These are phyloP conservation scores for Leucophenga montana DNA, from an alignment of 2,888 invertebrate genomes.

Conservation along the genomic window DNA sequence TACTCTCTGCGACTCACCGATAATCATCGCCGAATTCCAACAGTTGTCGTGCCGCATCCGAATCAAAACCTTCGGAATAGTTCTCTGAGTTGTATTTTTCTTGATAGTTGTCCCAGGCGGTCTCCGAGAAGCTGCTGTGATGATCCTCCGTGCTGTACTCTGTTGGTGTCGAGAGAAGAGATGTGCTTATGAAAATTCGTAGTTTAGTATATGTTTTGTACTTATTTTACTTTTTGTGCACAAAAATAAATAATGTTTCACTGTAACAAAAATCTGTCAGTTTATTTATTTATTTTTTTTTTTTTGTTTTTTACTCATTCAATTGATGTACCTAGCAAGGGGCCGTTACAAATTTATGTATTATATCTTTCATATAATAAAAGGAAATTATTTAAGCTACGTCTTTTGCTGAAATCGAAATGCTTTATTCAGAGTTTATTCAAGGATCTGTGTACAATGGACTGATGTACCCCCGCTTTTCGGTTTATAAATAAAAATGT, in stretches of 20 bases:
- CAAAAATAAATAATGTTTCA: constrained; percentile 11
- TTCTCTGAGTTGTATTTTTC: constrained; percentile 93
- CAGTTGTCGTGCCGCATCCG: constrained; percentile 86
- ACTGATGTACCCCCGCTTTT: too few species aligned
- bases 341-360: too few species aligned
- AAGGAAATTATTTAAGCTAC: too few species aligned
- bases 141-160: constrained; percentile 82
- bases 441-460: too few species aligned
- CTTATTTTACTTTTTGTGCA: background rate
- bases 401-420: too few species aligned
- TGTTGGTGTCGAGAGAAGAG: constrained; percentile 34
- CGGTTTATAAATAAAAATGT: too few species aligned
- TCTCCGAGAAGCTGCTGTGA: constrained; percentile 87
- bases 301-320: too few species aligned
- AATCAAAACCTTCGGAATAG: constrained; percentile 89
- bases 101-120: constrained; percentile 97
- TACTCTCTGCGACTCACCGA: constrained; percentile 72
- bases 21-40: constrained; percentile 94
- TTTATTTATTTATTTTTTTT: too few species aligned
- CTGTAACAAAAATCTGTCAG: too few species aligned
- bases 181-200: background rate
- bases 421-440: too few species aligned
- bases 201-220: background rate
- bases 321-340: too few species aligned
- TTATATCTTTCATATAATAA: too few species aligned